phyloP scores from a whole-genome alignment of 2,113 vertebrate species.

The Motacilla tschutschensis region DNA sequence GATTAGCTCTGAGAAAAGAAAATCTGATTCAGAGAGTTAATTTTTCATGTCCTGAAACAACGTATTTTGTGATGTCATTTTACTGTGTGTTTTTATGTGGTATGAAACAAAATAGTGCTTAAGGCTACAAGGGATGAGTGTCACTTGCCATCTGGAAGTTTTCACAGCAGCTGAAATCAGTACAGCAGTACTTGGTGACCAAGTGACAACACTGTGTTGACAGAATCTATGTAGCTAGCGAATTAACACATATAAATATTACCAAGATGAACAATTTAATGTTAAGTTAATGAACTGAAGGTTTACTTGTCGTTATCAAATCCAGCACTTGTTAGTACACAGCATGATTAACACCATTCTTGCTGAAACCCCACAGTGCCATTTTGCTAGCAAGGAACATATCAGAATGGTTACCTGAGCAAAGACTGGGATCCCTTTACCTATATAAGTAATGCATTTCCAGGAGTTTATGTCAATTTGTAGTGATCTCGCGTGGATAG shows the following conservation, averaged over 20 bases:
- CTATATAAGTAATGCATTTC: not conserved
- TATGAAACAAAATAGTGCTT: not conserved
- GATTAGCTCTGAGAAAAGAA: not conserved
- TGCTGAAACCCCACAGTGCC: not conserved
- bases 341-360: not conserved
- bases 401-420: not conserved
- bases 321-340: not conserved
- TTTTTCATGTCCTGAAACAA: not conserved
- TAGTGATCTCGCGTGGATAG: not conserved
- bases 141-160: not conserved
- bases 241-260: not conserved
- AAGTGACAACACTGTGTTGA: not conserved
- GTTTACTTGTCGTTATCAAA: not conserved
- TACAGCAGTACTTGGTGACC: not conserved
- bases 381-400: not conserved
- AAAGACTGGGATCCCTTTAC: not conserved
- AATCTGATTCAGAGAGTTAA: not conserved
- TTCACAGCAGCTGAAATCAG: not conserved
- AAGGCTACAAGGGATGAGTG: not conserved
- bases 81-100: not conserved
- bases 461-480: not conserved
- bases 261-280: not conserved
- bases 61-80: not conserved
- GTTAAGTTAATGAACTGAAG: not conserved
- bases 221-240: not conserved